A percentile compares a stretch with the other conserved stretches of the same genome.
These are phyloP conservation scores for Ypsolopha sequella DNA, from an alignment of 2,888 invertebrate genomes.

Conservation along the genomic window DNA sequence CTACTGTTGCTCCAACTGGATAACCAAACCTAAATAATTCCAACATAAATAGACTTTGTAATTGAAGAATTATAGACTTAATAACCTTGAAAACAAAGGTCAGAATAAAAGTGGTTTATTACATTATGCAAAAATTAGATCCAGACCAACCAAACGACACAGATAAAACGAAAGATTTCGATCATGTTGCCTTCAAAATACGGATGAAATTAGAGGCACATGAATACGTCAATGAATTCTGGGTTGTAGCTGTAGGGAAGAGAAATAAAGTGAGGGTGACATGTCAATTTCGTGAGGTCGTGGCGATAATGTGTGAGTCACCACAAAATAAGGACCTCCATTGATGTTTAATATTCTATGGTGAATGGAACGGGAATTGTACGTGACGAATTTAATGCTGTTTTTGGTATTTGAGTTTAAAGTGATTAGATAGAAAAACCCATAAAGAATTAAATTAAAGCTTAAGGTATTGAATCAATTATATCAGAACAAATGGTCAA, in stretches of 20 bases:
- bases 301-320: conserved; percentile 32
- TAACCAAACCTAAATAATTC: conserved; percentile 33
- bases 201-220: too few species aligned
- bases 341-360: background rate
- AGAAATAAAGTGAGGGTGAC: background rate
- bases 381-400: background rate
- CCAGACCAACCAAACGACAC: too few species aligned
- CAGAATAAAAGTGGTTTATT: background rate
- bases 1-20: conserved; percentile 29
- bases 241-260: too few species aligned
- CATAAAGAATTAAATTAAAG: too few species aligned
- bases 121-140: too few species aligned
- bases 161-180: too few species aligned
- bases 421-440: too few species aligned
- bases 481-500: too few species aligned
- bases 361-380: background rate
- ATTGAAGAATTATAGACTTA: background rate
- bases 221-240: too few species aligned
- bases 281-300: background rate
- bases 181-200: too few species aligned
- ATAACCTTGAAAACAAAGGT: background rate
- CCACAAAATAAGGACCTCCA: conserved; percentile 19
- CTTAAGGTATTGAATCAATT: too few species aligned
- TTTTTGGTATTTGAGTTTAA: conserved; percentile 7
- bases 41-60: conserved; percentile 14